These are phyloP conservation scores for Bombylius discolor DNA, from an alignment of 2,888 invertebrate genomes.

Conservation along the genomic window DNA sequence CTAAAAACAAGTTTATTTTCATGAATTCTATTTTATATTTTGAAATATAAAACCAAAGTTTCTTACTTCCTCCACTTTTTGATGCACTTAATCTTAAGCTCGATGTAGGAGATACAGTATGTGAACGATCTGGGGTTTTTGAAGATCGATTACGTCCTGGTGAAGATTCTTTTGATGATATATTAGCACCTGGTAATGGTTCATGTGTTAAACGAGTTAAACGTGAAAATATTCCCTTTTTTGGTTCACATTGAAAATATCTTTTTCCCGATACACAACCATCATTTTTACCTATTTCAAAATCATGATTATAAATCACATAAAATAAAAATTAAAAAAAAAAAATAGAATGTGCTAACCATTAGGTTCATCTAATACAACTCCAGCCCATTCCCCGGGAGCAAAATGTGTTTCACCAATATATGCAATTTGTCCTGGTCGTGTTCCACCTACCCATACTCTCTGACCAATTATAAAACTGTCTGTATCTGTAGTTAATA, in stretches of 20 bases:
- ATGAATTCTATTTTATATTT: too few species aligned
- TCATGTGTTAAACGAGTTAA: constrained; percentile 69
- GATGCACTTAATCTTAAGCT: constrained; percentile 29
- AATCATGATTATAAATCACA: neutral
- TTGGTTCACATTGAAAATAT: constrained; percentile 88
- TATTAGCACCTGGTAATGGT: constrained; percentile 48
- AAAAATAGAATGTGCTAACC: constrained; percentile 39
- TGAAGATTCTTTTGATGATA: constrained; percentile 28
- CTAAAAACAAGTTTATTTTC: constrained; percentile 15
- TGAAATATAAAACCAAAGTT: neutral
- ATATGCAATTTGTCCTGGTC: constrained; percentile 85
- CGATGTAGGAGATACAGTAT: constrained; percentile 32
- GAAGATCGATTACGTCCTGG: constrained; percentile 19
- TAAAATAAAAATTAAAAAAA: neutral
- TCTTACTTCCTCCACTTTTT: constrained; percentile 28
- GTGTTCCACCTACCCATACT: constrained; percentile 86
- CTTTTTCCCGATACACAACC: constrained; percentile 84
- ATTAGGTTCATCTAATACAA: constrained; percentile 87
- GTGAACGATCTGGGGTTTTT: constrained; percentile 31
- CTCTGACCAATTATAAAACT: constrained; percentile 91
- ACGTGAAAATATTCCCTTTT: constrained; percentile 87
- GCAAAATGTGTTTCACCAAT: constrained; percentile 86
- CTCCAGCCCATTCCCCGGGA: constrained; percentile 96
- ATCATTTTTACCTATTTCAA: constrained; percentile 77
- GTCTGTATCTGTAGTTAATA: constrained; percentile 85